Percentiles rank a stretch among this genome's conserved stretches.
Evolutionary conservation across 1,140 invertebrate genomes (phyloP).

Genomic region (Reticulitermes speratus): DNA sequence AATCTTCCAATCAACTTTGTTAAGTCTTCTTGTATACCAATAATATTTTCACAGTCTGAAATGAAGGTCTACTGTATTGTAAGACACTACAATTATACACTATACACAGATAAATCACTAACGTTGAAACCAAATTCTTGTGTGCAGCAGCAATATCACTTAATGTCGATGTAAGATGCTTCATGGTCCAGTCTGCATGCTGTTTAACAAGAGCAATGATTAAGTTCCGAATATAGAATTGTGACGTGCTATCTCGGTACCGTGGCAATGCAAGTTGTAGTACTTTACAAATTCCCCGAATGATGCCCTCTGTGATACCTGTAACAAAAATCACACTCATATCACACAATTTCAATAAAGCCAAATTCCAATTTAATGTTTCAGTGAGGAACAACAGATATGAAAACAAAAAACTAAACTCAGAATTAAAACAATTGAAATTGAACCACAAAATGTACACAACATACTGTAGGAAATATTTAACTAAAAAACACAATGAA

Average conservation of each 20-base stretch:
- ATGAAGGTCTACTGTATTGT: too few species aligned
- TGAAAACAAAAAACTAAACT: not conserved
- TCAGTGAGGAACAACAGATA: slow-evolving; percentile 5
- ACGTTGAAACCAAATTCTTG: slow-evolving; percentile 65
- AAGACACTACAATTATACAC: too few species aligned
- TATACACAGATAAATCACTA: slow-evolving; percentile 46
- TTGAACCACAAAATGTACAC: slow-evolving; percentile 23
- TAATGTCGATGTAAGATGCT: slow-evolving; percentile 63
- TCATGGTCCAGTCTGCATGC: slow-evolving; percentile 68
- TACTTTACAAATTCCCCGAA: slow-evolving; percentile 75
- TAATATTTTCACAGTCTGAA: too few species aligned
- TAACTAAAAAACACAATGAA: not conserved
- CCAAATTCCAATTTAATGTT: slow-evolving; percentile 25
- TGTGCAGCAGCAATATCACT: slow-evolving; percentile 63
- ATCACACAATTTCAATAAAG: not conserved
- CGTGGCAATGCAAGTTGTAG: slow-evolving; percentile 70
- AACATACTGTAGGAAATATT: not conserved
- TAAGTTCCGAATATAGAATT: slow-evolving; percentile 67
- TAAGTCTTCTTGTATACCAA: too few species aligned
- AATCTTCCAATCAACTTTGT: too few species aligned
- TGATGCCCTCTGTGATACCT: slow-evolving; percentile 76
- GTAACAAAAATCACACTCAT: slow-evolving; percentile 40
- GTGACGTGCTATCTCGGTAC: slow-evolving; percentile 75
- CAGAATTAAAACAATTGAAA: slow-evolving; percentile 32
- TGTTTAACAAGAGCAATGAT: slow-evolving; percentile 62